These are phyloP conservation scores for Stegophylla sp. DNA, from an alignment of 2,888 invertebrate genomes.

Conservation along the genomic window DNA sequence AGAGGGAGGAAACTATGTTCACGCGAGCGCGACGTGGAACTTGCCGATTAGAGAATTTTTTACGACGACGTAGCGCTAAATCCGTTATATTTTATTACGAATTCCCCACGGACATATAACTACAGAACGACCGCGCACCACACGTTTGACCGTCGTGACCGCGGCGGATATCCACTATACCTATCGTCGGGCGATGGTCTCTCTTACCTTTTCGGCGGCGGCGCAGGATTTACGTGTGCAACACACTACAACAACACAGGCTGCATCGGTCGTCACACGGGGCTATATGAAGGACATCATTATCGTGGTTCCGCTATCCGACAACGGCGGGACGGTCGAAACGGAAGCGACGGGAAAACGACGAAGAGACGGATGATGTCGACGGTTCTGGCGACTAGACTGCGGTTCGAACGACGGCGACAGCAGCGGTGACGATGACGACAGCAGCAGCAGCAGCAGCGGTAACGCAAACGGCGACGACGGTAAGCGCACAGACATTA, in stretches of 20 bases:
- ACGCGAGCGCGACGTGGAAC: no score
- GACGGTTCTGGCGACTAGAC: slow-evolving; percentile 7
- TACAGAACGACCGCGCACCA: not conserved
- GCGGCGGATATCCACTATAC: no score
- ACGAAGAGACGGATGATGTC: not conserved
- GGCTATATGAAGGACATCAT: slow-evolving; percentile 46
- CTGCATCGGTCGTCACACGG: slow-evolving; percentile 13
- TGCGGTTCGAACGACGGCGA: not conserved
- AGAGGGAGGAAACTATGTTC: no score
- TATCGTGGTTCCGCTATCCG: not conserved
- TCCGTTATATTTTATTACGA: not conserved
- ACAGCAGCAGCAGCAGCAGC: not conserved
- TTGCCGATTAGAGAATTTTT: no score
- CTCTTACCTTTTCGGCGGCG: slow-evolving; percentile 43
- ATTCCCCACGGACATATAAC: no score
- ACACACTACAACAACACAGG: slow-evolving; percentile 9
- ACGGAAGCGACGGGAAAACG: not conserved
- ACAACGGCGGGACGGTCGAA: slow-evolving; percentile 9
- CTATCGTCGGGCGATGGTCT: no score
- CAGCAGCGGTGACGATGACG: not conserved
- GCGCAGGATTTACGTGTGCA: not conserved
- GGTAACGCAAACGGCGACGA: slow-evolving; percentile 21
- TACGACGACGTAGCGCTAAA: no score
- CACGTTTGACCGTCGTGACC: not conserved
- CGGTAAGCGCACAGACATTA: slow-evolving; percentile 44